phyloP scores from a whole-genome alignment of 2,113 vertebrate genomes.

The Catharus bicknelli region DNA sequence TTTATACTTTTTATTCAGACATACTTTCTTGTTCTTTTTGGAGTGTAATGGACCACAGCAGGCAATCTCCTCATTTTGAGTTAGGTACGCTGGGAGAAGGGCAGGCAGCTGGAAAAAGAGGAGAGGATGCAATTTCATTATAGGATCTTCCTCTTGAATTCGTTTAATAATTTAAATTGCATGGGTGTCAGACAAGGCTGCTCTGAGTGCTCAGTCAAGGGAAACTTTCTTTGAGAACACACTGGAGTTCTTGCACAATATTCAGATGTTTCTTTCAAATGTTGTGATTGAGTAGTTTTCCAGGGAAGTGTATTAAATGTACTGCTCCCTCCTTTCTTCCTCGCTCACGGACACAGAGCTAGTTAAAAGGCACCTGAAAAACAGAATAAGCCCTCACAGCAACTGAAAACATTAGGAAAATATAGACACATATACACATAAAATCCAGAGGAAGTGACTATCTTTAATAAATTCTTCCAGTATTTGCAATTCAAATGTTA shows the following conservation, averaged over 20 bases:
- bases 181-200: not conserved
- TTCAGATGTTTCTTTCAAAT: not conserved
- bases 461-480: slow-evolving; percentile 23
- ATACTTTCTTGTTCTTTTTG: not conserved
- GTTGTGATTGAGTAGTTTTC: not conserved
- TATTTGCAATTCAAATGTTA: slow-evolving; percentile 46
- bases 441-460: not conserved
- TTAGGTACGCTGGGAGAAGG: not conserved
- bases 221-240: not conserved
- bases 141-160: not conserved
- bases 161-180: not conserved
- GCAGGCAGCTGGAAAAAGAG: not conserved
- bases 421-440: not conserved
- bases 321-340: not conserved
- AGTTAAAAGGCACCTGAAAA: not conserved
- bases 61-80: not conserved
- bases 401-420: not conserved
- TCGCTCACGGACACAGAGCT: not conserved
- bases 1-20: not conserved
- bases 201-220: not conserved
- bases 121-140: not conserved
- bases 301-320: not conserved
- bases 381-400: not conserved
- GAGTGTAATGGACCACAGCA: not conserved
- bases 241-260: not conserved